Conservation (phyloP, 1,140 invertebrate genomes). For the Penaeus chinensis region DNA sequence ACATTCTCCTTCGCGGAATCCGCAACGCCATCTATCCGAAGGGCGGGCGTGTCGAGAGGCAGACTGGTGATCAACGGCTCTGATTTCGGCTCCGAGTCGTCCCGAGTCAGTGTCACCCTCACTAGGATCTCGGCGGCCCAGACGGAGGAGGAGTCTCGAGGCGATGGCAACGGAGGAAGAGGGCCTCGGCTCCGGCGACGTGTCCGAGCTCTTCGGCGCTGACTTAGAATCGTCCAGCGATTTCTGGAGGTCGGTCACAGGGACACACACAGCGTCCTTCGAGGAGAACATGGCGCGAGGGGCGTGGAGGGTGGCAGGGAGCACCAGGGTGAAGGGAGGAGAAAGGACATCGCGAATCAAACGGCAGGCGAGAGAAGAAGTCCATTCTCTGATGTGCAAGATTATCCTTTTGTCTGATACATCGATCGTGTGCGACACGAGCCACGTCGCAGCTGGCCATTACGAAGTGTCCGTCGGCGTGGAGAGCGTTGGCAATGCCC, state of each 20-base stretch:
- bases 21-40: conserved; percentile 6
- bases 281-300: conserved; percentile 1
- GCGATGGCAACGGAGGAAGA: not conserved
- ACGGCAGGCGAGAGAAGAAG: not conserved
- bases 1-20: conserved; percentile 12
- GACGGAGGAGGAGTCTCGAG: not conserved
- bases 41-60: not conserved
- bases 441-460: not conserved
- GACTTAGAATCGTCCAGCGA: not conserved
- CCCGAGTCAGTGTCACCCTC: conserved; percentile 9
- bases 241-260: conserved; percentile 11
- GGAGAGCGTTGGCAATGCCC: not conserved
- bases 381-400: not conserved
- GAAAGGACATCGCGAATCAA: not conserved
- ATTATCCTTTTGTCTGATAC: conserved; percentile 6
- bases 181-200: not conserved
- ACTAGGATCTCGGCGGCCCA: not conserved
- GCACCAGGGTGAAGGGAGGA: not conserved
- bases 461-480: conserved; percentile 9
- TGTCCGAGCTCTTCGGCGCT: not conserved
- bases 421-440: not conserved
- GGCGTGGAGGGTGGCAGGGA: conserved; percentile 18
- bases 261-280: not conserved
- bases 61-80: conserved; percentile 11
- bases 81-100: conserved; percentile 14